Evolutionary conservation across 2,797 vertebrate genomes (phyloP), one percentile per base, ranked within the genome.

Genomic region (Lerista edwardsae): DNA sequence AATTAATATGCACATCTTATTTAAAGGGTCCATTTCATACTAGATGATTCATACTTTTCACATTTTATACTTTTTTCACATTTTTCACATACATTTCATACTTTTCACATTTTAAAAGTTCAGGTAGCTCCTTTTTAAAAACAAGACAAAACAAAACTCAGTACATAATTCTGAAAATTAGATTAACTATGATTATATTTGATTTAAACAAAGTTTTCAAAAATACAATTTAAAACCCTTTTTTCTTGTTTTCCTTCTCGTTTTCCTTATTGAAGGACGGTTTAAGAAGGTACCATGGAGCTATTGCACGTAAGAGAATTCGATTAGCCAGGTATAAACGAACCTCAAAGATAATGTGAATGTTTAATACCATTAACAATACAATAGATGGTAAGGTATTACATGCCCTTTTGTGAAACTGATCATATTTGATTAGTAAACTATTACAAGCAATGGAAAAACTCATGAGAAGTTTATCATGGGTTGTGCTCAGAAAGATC

Each of bases 271-370:
- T 89, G 68, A 90, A 97, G 96, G 96, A 96, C 68, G 91, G 91
- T 79, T 41, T 95, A 62, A 95, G 96, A 72, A 85, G 95, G 12
- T 97, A 95, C 79, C 27, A 25, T 1, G 95, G 96, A 89, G 96
- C 96, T 8, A 86, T 96, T 82, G 95, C 95, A 39, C 88, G 94
- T 55, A 96, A 91, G 84, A 96, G 94, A 92, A 97, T 97, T 84
- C 90, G 86, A 64, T 93, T 96, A 34, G 93, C 95, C 89, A 96
- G 96, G 96, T 97, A 94, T 84, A 84, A 34, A 5, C 29, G 17
- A 8, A 14, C 8, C 64, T 10, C 36, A 74, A 88, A 72, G 59
- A 62, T 59, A 29, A 67, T 15, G 73, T 83, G 3, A 23, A 51
- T 81, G 41, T 78, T 15, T 74, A 65, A 75, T 69, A 14, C 21